Evolutionary conservation across 2,113 vertebrate species (phyloP).

Genomic region (Lycaon pictus): DNA sequence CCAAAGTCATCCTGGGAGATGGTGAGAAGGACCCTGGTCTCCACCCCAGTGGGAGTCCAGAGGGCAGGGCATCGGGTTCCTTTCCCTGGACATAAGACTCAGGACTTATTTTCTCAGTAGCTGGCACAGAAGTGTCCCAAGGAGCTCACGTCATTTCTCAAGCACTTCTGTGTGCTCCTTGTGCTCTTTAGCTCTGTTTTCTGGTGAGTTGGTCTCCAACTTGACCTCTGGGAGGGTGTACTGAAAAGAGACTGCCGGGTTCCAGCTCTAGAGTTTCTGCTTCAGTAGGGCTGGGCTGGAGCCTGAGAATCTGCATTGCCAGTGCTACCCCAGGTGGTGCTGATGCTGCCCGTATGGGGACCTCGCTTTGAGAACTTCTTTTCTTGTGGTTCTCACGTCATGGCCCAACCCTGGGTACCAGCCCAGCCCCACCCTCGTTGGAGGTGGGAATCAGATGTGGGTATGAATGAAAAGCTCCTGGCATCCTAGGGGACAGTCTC

Average conservation of each 20-base stretch:
- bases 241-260: not conserved
- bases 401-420: not conserved
- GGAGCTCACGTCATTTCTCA: fast-evolving
- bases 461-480: not conserved
- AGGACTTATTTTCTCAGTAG: fast-evolving
- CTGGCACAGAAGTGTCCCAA: not conserved
- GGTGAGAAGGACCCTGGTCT: not conserved
- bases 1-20: not conserved
- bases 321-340: not conserved
- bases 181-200: not conserved
- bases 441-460: not conserved
- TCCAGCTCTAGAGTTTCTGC: not conserved
- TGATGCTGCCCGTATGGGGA: fast-evolving
- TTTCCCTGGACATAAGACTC: not conserved
- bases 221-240: not conserved
- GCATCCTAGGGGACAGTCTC: not conserved
- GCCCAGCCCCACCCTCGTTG: not conserved
- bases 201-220: not conserved
- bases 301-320: not conserved
- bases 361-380: not conserved
- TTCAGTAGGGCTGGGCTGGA: not conserved
- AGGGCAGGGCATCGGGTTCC: fast-evolving
- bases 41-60: fast-evolving
- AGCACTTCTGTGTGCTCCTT: not conserved
- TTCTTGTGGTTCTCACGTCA: not conserved